phyloP scores from a whole-genome alignment of 1,140 invertebrate genomes.

The Solen grandis region DNA sequence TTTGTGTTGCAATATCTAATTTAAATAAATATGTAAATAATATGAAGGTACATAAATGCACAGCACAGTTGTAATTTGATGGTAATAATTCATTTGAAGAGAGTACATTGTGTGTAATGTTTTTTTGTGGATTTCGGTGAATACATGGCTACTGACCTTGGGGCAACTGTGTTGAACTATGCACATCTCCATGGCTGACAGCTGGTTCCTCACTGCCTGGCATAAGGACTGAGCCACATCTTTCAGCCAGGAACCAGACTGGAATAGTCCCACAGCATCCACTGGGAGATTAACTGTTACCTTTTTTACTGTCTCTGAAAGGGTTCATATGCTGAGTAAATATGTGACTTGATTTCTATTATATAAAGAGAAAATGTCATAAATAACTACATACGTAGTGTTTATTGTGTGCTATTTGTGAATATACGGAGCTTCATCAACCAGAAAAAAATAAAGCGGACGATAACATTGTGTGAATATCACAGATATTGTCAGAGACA shows the following conservation, averaged over 20 bases:
- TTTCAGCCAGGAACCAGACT: constrained; percentile 72
- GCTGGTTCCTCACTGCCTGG: constrained; percentile 64
- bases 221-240: constrained; percentile 59
- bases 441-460: no score
- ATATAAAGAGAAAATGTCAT: background rate
- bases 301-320: constrained; percentile 80
- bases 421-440: no score
- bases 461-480: no score
- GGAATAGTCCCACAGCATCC: constrained; percentile 87
- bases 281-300: constrained; percentile 70
- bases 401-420: no score
- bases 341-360: no score
- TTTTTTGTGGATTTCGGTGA: background rate
- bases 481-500: no score
- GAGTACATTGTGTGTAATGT: background rate
- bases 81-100: background rate
- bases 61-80: background rate
- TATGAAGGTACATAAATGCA: background rate
- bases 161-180: constrained; percentile 59
- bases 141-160: no score
- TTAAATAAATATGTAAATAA: background rate
- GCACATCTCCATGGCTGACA: constrained; percentile 67
- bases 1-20: background rate
- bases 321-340: background rate
- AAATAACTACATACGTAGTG: no score